Evolutionary conservation across 2,888 invertebrate species (phyloP), one percentile per base, ranked within the genome.

Genomic region (Erpobdella octoculata): DNA sequence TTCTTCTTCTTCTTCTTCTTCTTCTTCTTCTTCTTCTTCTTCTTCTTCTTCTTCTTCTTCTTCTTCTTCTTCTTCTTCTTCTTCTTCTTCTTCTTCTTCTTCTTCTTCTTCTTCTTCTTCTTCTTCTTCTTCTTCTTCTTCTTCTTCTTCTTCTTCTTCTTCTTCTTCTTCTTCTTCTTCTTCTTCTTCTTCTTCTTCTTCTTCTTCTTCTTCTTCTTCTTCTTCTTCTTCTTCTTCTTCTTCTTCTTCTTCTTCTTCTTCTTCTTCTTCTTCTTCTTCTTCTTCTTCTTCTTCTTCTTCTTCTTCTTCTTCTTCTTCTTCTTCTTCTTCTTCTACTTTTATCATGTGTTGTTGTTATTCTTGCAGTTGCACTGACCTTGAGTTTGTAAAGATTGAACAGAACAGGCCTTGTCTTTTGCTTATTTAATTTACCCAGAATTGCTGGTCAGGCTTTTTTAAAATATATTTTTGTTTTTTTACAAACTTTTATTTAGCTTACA

Each of bases 41-140:
- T 73, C 71, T 61, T 66, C 66, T 74, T 53, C 74, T 70, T 71
- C 73, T 74, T 68, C 74, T 72, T 69, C 71, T 74, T 64, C 73
- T 72, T 69, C 72, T 74, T 53, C 72, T 72, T 64, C 72, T 72
- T 62, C 71, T 74, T 71, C 73, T 74, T 69, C 70, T 69, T 72
- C 73, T 74, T 53, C 74, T 74, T 72, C 73, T 70, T 64, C 73
- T 67, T 64, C 73, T 69, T 72, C 73, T 74, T 62, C 74, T 72
- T 66, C 64, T 72, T 31, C 65, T 72, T 25, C 58, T 58, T 25
- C 58, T 58, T 25, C 58, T 58, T 25, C 58, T 58, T 25, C 58
- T 18, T 25, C 58, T 58, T 25, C 58, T 58, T 25, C 58, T 58
- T 25, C 58, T 58, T 25, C n/a, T 58, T 25, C 58, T 58, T 25